Conservation (phyloP, 2,888 invertebrate genomes). For the Brachyptera putata region DNA sequence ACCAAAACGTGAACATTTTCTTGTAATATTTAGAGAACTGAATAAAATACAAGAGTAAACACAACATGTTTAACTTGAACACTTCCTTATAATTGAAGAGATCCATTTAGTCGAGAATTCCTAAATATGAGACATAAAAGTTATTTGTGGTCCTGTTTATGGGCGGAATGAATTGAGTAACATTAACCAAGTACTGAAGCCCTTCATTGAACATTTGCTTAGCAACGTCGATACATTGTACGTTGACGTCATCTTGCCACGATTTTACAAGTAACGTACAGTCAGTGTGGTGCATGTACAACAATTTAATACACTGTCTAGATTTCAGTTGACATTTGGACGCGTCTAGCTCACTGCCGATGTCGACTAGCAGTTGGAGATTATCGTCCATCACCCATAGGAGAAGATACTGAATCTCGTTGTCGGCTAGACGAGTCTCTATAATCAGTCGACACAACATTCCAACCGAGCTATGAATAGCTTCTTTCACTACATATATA, state of each 20-base stretch:
- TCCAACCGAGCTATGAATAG: constrained; percentile 51
- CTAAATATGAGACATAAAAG: constrained; percentile 56
- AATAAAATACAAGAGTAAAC: too few species aligned
- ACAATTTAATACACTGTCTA: constrained; percentile 52
- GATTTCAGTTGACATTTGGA: constrained; percentile 41
- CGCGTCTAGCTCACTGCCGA: not conserved
- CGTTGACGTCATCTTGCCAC: constrained; percentile 54
- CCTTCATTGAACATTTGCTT: constrained; percentile 55
- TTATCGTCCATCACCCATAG: constrained; percentile 61
- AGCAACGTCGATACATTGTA: constrained; percentile 52
- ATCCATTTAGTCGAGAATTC: too few species aligned
- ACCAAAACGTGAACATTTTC: too few species aligned
- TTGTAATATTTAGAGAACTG: too few species aligned
- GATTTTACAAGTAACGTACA: constrained; percentile 47
- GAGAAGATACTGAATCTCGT: constrained; percentile 51
- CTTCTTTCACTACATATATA: constrained; percentile 50
- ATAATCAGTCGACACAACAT: constrained; percentile 55
- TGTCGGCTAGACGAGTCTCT: constrained; percentile 47
- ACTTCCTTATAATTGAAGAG: too few species aligned
- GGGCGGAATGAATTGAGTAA: constrained; percentile 54
- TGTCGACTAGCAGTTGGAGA: constrained; percentile 47
- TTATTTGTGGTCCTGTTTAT: constrained; percentile 53
- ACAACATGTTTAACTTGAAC: too few species aligned
- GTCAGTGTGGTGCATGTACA: constrained; percentile 51
- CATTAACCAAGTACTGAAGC: constrained; percentile 52